Percentiles rank a stretch among this genome's conserved stretches.
Evolutionary conservation across 2,113 vertebrate genomes (phyloP).

Genomic region (Ceyx cyanopectus): DNA sequence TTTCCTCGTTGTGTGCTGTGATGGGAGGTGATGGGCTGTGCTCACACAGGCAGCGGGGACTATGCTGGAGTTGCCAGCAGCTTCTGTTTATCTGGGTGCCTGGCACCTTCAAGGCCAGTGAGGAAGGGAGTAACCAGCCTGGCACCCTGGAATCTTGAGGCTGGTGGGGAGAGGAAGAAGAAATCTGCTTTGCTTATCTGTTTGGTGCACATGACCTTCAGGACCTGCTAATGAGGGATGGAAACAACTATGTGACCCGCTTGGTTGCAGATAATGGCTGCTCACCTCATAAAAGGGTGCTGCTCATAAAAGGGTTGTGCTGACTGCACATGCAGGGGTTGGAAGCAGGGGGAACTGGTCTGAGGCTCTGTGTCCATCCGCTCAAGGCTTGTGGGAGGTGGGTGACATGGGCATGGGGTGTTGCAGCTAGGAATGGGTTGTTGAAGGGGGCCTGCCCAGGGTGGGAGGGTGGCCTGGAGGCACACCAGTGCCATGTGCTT

Average conservation of each 20-base stretch:
- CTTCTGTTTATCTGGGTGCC: rapidly evolving
- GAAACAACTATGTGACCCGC: too few relatives aligned
- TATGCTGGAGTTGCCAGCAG: rapidly evolving
- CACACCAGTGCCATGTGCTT: neutral
- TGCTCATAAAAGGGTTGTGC: too few relatives aligned
- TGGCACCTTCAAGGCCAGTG: neutral
- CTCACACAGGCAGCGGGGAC: rapidly evolving
- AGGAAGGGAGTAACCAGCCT: too few relatives aligned
- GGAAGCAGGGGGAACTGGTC: too few relatives aligned
- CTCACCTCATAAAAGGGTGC: too few relatives aligned
- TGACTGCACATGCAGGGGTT: too few relatives aligned
- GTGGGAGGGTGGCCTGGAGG: neutral
- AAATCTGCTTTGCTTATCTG: too few relatives aligned
- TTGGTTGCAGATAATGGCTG: too few relatives aligned
- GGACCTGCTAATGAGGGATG: too few relatives aligned
- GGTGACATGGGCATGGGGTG: rapidly evolving
- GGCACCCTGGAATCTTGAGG: too few relatives aligned
- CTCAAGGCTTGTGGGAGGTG: rapidly evolving
- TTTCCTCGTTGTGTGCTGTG: rapidly evolving
- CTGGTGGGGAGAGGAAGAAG: too few relatives aligned
- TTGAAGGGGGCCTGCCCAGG: rapidly evolving
- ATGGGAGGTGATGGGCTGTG: neutral
- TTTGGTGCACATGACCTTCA: too few relatives aligned
- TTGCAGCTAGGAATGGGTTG: neutral
- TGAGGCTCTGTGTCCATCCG: neutral